A percentile compares a stretch with the other conserved stretches of the same genome.
These are phyloP conservation scores for Cylindroiulus punctatus DNA, from an alignment of 2,888 invertebrate genomes.

Conservation along the genomic window DNA sequence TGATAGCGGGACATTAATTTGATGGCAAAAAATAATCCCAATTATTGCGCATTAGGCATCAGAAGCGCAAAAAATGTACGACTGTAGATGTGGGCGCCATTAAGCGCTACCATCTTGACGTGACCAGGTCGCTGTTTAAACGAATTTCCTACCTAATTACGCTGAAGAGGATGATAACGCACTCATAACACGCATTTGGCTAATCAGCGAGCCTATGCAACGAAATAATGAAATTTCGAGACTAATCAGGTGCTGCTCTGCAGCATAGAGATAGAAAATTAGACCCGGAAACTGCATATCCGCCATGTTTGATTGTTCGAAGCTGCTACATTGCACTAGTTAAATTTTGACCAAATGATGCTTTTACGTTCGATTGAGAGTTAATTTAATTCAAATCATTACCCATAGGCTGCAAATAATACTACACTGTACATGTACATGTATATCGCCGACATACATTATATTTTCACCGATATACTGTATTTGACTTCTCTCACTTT, in stretches of 20 bases:
- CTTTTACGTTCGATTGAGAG: too few species aligned
- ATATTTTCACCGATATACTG: too few species aligned
- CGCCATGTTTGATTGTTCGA: too few species aligned
- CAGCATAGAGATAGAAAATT: neutral
- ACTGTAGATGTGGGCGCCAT: neutral
- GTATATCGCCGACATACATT: too few species aligned
- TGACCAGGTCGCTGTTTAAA: neutral
- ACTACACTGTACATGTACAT: too few species aligned
- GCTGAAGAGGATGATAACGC: neutral
- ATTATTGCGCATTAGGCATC: slow-evolving; percentile 17
- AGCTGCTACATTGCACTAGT: too few species aligned
- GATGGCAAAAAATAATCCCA: slow-evolving; percentile 31
- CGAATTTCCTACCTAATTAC: neutral
- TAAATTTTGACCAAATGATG: too few species aligned
- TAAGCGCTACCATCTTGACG: neutral
- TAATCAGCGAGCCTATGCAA: neutral
- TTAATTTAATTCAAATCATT: too few species aligned
- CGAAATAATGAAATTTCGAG: neutral
- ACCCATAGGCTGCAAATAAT: too few species aligned
- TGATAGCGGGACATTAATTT: neutral
- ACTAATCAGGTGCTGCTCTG: neutral
- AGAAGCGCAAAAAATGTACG: neutral
- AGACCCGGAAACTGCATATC: too few species aligned
- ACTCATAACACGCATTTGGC: neutral
- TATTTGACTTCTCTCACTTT: too few species aligned